Evolutionary conservation across 2,888 invertebrate genomes (phyloP), one percentile per base, ranked within the genome.

Genomic region (Pristionchus exspectatus): DNA sequence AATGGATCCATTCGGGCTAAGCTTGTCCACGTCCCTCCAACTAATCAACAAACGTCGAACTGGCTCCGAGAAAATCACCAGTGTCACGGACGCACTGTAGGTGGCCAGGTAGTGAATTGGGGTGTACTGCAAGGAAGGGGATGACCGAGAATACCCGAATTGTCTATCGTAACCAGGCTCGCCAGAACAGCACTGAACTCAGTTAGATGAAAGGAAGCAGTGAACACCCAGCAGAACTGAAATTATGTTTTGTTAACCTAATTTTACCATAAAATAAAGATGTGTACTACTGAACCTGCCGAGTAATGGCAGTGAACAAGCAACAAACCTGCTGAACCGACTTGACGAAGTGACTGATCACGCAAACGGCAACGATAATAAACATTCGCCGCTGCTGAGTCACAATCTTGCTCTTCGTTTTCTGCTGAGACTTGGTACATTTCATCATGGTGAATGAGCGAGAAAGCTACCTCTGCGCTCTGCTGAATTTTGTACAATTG

Each of bases 221-320:
- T 30, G 69, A 69, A 69, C 30, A 69, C 69, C 69, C 69, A 69
- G 30, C 69, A 69, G 30, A 69, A 69, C 69, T 69, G 69, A 69
- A 69, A 69, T 21, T 69, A 27, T 30, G 7, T 69, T 69, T 66
- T 66, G 66, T 21, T 14, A 7, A 24, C n/a, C n/a, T n/a, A n/a
- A n/a, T n/a, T n/a, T n/a, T n/a, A n/a, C n/a, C n/a, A n/a, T n/a
- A n/a, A n/a, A n/a, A n/a, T n/a, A n/a, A n/a, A n/a, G n/a, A n/a
- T n/a, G n/a, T n/a, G n/a, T n/a, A n/a, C n/a, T n/a, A n/a, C n/a
- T n/a, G n/a, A n/a, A n/a, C 38, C 38, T 38, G 3, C 38, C 38
- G 5, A 38, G 5, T 3, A 38, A 38, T 38, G 3, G 38, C 38
- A 3, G 38, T 38, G 5, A 38, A 38, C 38, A 38, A 38, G n/a